Evolutionary conservation across 1,140 invertebrate species (phyloP), one percentile per base, ranked within the genome.

Genomic region (Anoplophora glabripennis): DNA sequence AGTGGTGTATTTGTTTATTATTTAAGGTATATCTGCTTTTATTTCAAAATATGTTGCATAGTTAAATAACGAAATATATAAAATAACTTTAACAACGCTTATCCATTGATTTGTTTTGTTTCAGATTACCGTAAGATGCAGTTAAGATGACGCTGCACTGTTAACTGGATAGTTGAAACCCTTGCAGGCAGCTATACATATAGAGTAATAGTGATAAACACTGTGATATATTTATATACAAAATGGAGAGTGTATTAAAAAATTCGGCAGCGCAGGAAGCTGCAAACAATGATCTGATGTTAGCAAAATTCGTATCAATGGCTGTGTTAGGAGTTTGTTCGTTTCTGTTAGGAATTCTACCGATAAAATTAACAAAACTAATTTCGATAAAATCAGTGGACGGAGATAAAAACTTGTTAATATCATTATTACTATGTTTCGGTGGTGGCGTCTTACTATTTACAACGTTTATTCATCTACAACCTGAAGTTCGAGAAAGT

Each of bases 371-470:
- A 54, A 79, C 82, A 7, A 74, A 73, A 49, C 70, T 72, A 37
- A 63, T 78, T 7, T 69, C 67, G 7, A 72, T 75, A 49, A 75
- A 76, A 49, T 69, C 64, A 7, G 62, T 65, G 9, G 64, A 70
- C 33, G 66, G 70, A 15, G 69, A 72, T 17, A 74, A 75, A 21
- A 75, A 83, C 72, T 72, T 84, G 0, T 63, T 81, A 38, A 80
- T 85, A 12, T 85, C 83, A 5, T 69, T 86, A 34, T 71, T 90
- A 42, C 79, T 89, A 14, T 90, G 88, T 72, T 89, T 90, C 73
- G 89, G 89, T 9, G 89, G 87, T n/a, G 89, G 90, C 1, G 89
- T 92, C 1, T 79, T 92, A 35, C 73, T 92, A 10, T 89, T 85
- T 65, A 91, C 89, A 1, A 86, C 86, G 14, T 86, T 91, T 67